Conservation (phyloP, 2,888 invertebrate genomes). For the Clunio marinus region DNA sequence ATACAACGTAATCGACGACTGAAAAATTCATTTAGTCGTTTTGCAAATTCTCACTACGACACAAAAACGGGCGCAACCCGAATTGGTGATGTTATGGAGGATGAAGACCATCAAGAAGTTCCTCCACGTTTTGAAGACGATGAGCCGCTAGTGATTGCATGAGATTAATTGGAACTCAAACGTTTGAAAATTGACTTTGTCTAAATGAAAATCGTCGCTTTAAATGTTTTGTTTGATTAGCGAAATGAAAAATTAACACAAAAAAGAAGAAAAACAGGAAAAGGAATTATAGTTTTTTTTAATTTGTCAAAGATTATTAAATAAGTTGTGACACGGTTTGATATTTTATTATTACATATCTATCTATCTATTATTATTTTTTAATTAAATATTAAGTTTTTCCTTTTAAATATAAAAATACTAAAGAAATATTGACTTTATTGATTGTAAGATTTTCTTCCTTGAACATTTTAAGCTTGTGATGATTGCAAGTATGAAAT, state of each 20-base stretch:
- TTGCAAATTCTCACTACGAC: constrained; percentile 81
- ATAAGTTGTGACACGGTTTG: constrained; percentile 23
- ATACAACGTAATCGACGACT: constrained; percentile 67
- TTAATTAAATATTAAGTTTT: too few species aligned
- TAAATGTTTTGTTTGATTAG: background rate
- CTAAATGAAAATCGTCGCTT: background rate
- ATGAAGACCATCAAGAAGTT: constrained; percentile 75
- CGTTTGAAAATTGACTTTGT: constrained; percentile 23
- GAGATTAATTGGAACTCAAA: constrained; percentile 46
- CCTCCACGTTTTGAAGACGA: constrained; percentile 87
- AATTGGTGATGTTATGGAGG: constrained; percentile 68
- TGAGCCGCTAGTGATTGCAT: constrained; percentile 88
- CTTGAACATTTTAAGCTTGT: too few species aligned
- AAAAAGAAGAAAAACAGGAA: background rate
- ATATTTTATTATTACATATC: background rate
- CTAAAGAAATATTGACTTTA: too few species aligned
- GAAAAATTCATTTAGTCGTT: constrained; percentile 72
- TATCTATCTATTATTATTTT: too few species aligned
- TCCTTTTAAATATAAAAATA: too few species aligned
- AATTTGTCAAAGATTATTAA: constrained; percentile 32
- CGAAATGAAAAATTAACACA: background rate
- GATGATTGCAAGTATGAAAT: too few species aligned
- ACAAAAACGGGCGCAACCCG: constrained; percentile 82
- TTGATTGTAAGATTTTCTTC: too few species aligned
- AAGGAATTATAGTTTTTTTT: too few species aligned